Percentiles rank a stretch among this genome's conserved stretches.
phyloP scores from a whole-genome alignment of 1,140 invertebrate species.

The Macrosteles quadrilineatus region DNA sequence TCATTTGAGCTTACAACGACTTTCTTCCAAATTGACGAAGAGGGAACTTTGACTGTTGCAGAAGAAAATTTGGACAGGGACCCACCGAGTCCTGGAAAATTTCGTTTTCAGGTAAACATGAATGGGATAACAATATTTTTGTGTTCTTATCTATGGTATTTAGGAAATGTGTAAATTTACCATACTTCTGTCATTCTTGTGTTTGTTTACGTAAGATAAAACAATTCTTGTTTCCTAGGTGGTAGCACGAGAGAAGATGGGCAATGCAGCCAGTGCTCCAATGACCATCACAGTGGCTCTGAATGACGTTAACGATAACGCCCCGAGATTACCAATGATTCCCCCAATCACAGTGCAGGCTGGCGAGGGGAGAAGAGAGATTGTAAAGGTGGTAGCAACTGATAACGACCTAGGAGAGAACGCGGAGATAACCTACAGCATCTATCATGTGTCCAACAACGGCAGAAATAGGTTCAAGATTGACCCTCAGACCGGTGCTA shows the following conservation, averaged over 20 bases:
- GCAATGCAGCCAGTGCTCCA: constrained; percentile 77
- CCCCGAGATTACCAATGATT: constrained; percentile 73
- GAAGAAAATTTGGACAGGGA: constrained; percentile 84
- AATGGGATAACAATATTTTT: no score
- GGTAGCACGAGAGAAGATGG: constrained; percentile 76
- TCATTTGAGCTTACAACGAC: constrained; percentile 81
- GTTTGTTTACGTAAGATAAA: no score
- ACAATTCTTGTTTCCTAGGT: constrained; percentile 46
- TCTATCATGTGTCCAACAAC: constrained; percentile 89
- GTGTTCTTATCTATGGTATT: no score
- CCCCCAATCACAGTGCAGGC: constrained; percentile 77
- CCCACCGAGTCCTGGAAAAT: constrained; percentile 79
- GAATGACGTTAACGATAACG: constrained; percentile 84
- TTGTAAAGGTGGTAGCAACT: constrained; percentile 75
- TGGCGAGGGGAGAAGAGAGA: constrained; percentile 70
- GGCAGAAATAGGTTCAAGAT: constrained; percentile 83
- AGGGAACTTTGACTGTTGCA: constrained; percentile 74
- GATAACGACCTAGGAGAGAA: constrained; percentile 86
- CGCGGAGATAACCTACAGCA: constrained; percentile 77
- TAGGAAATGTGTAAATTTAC: no score
- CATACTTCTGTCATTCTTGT: no score
- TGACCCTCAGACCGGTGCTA: constrained; percentile 73
- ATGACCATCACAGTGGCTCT: constrained; percentile 74
- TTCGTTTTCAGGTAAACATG: constrained; percentile 69
- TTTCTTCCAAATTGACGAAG: constrained; percentile 76